A percentile compares a stretch with the other conserved stretches of the same genome.
Conservation (phyloP, 2,888 invertebrate species). For the Priocnemis perturbator region DNA sequence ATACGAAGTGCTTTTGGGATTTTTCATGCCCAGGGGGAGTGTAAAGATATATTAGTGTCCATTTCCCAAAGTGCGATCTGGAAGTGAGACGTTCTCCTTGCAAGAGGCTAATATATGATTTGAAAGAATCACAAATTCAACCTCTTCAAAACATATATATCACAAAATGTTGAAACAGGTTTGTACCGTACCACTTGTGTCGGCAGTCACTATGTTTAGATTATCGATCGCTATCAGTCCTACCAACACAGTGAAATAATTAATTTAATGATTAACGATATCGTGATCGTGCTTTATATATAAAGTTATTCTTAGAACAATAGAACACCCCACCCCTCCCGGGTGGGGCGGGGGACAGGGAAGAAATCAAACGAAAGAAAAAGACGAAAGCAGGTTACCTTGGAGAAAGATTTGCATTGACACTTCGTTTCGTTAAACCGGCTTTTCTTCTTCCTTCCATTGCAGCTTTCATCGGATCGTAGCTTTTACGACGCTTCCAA, state of each 20-base stretch:
- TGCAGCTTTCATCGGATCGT: slow-evolving; percentile 96
- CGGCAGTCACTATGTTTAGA: slow-evolving; percentile 62
- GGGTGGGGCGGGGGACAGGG: too few species aligned
- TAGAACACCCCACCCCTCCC: too few species aligned
- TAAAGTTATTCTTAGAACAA: too few species aligned
- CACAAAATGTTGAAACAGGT: slow-evolving; percentile 47
- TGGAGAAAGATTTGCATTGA: slow-evolving; percentile 63
- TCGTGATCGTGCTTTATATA: slow-evolving; percentile 10
- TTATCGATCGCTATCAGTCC: slow-evolving; percentile 68
- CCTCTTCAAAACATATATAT: slow-evolving; percentile 45
- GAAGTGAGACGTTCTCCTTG: too few species aligned
- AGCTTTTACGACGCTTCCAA: slow-evolving; percentile 96
- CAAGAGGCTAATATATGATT: slow-evolving; percentile 22
- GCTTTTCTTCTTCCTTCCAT: slow-evolving; percentile 86
- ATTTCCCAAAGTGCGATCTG: too few species aligned
- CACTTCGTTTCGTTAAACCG: slow-evolving; percentile 64
- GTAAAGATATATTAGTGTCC: too few species aligned
- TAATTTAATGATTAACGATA: slow-evolving; percentile 43
- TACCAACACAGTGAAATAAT: slow-evolving; percentile 63
- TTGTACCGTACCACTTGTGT: slow-evolving; percentile 62
- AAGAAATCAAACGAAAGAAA: too few species aligned
- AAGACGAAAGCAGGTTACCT: slow-evolving; percentile 55
- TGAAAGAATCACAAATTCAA: slow-evolving; percentile 3
- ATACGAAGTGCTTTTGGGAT: too few species aligned
- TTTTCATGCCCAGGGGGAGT: too few species aligned